A percentile compares a stretch with the other conserved stretches of the same genome.
These are phyloP conservation scores for Villa cingulata DNA, from an alignment of 2,888 invertebrate genomes.

Conservation along the genomic window DNA sequence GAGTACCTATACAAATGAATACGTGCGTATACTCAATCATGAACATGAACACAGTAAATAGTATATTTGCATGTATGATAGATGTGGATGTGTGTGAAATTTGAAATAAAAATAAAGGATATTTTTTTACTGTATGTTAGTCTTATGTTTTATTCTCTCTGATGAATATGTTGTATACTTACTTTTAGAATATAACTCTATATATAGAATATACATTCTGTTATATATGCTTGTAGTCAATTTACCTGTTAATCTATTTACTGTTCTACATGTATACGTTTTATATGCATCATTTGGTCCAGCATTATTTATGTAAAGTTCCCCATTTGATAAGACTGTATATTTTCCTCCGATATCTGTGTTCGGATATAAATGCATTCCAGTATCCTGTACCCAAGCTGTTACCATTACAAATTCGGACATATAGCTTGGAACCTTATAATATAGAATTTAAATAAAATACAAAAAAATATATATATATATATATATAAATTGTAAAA, in stretches of 20 bases:
- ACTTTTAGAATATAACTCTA: no score
- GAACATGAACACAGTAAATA: no score
- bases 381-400: constrained; percentile 78
- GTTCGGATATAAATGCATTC: constrained; percentile 63
- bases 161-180: no score
- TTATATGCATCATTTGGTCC: constrained; percentile 64
- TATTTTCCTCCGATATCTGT: constrained; percentile 64
- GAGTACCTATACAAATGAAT: no score
- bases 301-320: constrained; percentile 69
- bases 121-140: no score
- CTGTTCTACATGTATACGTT: constrained; percentile 67
- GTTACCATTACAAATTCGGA: constrained; percentile 76
- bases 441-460: not conserved
- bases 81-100: no score
- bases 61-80: no score
- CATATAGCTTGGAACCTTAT: constrained; percentile 66
- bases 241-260: constrained; percentile 59
- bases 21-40: no score
- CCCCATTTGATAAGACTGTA: constrained; percentile 65
- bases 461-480: not conserved
- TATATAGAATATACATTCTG: no score
- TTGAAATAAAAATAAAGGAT: no score
- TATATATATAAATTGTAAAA: not conserved
- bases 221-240: constrained; percentile 6
- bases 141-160: no score